phyloP scores from a whole-genome alignment of 2,888 invertebrate species.

The Miltochrista miniata region DNA sequence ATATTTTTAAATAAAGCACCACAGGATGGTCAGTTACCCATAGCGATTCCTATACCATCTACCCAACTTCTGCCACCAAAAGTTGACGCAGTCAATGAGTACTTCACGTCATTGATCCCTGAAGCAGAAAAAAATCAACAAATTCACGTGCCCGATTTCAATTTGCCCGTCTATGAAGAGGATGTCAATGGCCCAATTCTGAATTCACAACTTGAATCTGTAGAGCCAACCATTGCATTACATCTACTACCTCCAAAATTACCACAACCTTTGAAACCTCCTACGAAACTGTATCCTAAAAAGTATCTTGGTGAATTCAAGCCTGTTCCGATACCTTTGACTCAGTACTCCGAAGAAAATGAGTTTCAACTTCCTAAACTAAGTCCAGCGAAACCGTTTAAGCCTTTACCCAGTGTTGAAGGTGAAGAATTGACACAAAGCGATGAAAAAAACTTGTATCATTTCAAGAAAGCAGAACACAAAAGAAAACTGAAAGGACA shows the following conservation, averaged over 20 bases:
- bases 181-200: conserved; percentile 46
- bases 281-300: conserved; percentile 84
- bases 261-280: conserved; percentile 56
- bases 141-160: conserved; percentile 26
- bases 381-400: conserved; percentile 67
- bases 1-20: conserved; percentile 38
- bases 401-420: conserved; percentile 56
- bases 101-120: conserved; percentile 59
- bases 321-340: conserved; percentile 70
- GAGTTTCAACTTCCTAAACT: conserved; percentile 68
- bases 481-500: conserved; percentile 72
- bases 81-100: conserved; percentile 62
- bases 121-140: conserved; percentile 63
- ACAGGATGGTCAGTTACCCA: conserved; percentile 19
- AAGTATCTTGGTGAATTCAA: conserved; percentile 80
- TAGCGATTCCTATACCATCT: conserved; percentile 53
- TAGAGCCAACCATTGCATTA: conserved; percentile 56
- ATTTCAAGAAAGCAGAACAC: conserved; percentile 78
- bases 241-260: conserved; percentile 61
- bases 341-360: conserved; percentile 56
- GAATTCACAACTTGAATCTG: conserved; percentile 44
- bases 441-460: conserved; percentile 67
- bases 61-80: conserved; percentile 63
- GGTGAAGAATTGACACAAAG: conserved; percentile 48
- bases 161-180: conserved; percentile 21